Conservation (phyloP, 2,888 invertebrate genomes). For the Fissipunctia ypsillon region DNA sequence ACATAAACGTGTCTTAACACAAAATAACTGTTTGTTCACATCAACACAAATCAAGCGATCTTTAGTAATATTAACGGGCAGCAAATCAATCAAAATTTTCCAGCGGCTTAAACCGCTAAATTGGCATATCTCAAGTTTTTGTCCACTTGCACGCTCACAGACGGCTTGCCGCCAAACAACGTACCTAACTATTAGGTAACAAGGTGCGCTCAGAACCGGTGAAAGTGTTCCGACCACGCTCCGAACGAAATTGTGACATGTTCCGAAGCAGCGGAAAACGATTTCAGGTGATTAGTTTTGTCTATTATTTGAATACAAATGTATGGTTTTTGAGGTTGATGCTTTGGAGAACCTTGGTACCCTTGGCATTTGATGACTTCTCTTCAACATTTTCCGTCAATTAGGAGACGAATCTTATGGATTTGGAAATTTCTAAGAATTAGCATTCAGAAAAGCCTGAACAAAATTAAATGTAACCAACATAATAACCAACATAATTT, state of each 20-base stretch:
- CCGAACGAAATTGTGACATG: slow-evolving; percentile 66
- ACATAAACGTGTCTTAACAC: background rate
- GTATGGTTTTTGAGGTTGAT: background rate
- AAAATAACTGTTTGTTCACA: slow-evolving; percentile 1
- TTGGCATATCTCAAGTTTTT: slow-evolving; percentile 44
- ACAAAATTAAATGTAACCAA: background rate
- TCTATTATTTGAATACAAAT: slow-evolving; percentile 8
- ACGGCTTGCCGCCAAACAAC: slow-evolving; percentile 83
- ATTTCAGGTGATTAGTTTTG: slow-evolving; percentile 36
- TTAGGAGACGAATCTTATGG: no score
- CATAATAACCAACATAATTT: no score
- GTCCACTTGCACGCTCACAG: slow-evolving; percentile 67
- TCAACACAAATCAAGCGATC: background rate
- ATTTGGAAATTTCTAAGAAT: background rate
- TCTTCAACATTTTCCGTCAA: background rate
- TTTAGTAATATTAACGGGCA: background rate
- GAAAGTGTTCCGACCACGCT: slow-evolving; percentile 82
- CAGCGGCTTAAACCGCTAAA: slow-evolving; percentile 32
- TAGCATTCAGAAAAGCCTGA: background rate
- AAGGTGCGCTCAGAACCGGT: slow-evolving; percentile 71
- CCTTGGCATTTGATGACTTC: background rate
- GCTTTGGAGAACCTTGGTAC: background rate
- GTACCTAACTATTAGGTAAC: slow-evolving; percentile 67
- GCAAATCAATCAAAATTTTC: slow-evolving; percentile 25
- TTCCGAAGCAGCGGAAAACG: slow-evolving; percentile 53